phyloP scores from a whole-genome alignment of 1,140 invertebrate species.

The Hirudo medicinalis region DNA sequence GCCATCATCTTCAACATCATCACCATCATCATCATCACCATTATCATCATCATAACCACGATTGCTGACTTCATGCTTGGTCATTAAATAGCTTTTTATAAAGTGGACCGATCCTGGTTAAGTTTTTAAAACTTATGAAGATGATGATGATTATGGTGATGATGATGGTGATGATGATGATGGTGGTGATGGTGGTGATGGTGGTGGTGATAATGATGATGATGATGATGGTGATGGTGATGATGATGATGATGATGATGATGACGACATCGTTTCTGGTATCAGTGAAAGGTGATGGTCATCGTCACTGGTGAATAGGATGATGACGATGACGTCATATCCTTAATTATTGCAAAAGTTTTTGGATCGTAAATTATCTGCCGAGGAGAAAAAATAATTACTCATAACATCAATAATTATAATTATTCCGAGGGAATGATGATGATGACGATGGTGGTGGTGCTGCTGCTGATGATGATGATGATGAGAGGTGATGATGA shows the following conservation, averaged over 20 bases:
- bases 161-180: slow-evolving; percentile 18
- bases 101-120: not conserved
- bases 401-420: slow-evolving; percentile 21
- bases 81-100: not conserved
- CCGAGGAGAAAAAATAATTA: slow-evolving; percentile 18
- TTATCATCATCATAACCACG: too few relatives aligned
- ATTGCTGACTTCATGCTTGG: slow-evolving; percentile 5
- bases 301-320: not conserved
- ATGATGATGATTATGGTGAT: too few relatives aligned
- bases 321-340: too few relatives aligned
- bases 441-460: not conserved
- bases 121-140: too few relatives aligned
- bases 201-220: slow-evolving; percentile 5
- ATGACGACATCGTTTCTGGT: too few relatives aligned
- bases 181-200: slow-evolving; percentile 2
- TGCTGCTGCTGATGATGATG: not conserved
- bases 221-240: not conserved
- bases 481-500: not conserved
- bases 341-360: too few relatives aligned
- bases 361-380: not conserved
- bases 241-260: not conserved
- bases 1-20: not conserved
- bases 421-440: not conserved
- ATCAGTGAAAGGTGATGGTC: not conserved
- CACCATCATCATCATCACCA: too few relatives aligned